Conservation (phyloP, 2,888 invertebrate species). For the Pseudococcus jackbeardsleyi region DNA sequence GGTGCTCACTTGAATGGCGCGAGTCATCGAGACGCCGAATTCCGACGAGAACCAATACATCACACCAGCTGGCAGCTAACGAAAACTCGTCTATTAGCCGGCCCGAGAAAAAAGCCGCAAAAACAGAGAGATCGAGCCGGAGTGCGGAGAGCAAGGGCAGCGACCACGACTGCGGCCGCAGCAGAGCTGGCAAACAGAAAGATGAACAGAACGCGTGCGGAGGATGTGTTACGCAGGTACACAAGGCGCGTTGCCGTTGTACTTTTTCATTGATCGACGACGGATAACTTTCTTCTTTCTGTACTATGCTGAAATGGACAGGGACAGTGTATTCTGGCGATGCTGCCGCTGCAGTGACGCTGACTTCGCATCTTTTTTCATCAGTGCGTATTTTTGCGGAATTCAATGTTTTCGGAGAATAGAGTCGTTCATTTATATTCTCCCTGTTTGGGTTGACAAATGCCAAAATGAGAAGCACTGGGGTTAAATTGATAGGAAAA, state of each 20-base stretch:
- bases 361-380: not conserved
- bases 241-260: not conserved
- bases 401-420: not conserved
- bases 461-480: too few relatives aligned
- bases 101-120: slow-evolving; percentile 12
- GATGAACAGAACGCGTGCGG: slow-evolving; percentile 14
- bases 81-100: not conserved
- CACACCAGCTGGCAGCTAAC: slow-evolving; percentile 3
- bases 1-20: not conserved
- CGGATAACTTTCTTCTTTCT: slow-evolving; percentile 28
- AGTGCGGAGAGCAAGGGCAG: not conserved
- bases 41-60: not conserved
- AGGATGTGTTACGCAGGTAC: slow-evolving; percentile 32
- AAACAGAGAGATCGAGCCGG: not conserved
- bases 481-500: too few relatives aligned
- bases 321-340: not conserved
- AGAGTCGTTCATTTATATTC: not conserved
- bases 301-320: not conserved
- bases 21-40: not conserved
- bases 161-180: not conserved
- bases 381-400: too few relatives aligned
- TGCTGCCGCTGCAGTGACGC: not conserved
- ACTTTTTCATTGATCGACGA: slow-evolving; percentile 32
- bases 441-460: too few relatives aligned
- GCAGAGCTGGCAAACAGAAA: slow-evolving; percentile 2